Conservation (phyloP, 2,797 vertebrate genomes). For the Orientallactaga sibirica region DNA sequence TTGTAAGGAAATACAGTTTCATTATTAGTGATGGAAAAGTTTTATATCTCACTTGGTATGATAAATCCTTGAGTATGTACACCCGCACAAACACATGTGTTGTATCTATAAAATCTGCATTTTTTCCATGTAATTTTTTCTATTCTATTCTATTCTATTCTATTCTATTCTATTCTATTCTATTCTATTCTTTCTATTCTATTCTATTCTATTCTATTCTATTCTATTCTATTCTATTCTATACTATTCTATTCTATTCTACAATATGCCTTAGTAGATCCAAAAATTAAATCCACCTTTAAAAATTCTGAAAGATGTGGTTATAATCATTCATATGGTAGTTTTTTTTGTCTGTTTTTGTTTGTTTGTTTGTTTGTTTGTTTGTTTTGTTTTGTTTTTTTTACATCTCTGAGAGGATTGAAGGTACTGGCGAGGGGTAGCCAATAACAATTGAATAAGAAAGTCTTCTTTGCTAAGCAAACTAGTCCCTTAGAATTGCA, state of each 20-base stretch:
- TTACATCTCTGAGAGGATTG: background rate
- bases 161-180: too few species aligned
- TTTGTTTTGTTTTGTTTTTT: background rate
- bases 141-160: background rate
- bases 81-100: background rate
- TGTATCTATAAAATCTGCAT: background rate
- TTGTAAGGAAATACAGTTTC: background rate
- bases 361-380: too few species aligned
- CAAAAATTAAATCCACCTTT: background rate
- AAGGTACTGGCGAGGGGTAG: background rate
- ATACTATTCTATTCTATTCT: too few species aligned
- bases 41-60: background rate
- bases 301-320: background rate
- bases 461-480: background rate
- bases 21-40: slow-evolving; percentile 7
- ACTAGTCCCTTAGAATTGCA: background rate
- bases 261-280: background rate
- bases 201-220: too few species aligned
- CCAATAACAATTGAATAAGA: background rate
- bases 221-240: background rate
- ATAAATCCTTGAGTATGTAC: background rate
- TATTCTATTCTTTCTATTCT: too few species aligned
- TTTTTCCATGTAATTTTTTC: background rate
- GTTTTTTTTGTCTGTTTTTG: too few species aligned
- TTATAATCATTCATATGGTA: background rate